Base-by-base conservation (phyloP, 2,113 vertebrate genomes). In the Gymnorhina tibicen region DNA sequence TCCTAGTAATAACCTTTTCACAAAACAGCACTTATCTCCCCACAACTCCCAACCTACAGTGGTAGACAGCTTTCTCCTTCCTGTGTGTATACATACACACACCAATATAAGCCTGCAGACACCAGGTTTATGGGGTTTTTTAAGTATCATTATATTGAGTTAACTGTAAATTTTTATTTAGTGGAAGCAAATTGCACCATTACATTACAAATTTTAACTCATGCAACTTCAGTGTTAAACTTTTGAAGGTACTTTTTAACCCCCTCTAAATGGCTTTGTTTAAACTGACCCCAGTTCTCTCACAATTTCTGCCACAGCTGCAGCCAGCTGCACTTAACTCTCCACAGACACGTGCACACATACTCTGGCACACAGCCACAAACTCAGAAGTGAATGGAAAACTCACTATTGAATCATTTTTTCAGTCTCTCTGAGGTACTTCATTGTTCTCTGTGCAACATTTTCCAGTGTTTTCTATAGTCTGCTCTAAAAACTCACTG, bases 391-490 rank as follows among this genome's bases (percentile, higher is more conserved):
- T 13, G 26, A 94, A 91, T 1, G 58, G 87, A 95, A 97, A 95
- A 92, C n/a, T 78, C 64, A 70, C 56, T 55, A 86, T 69, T 47
- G 60, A 88, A 92, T 63, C 7, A 47, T 85, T 95, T 88, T 95
- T 92, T 78, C 91, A 86, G 73, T 52, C 73, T 77, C 59, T 84
- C 81, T 63, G 56, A 88, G 69, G 73, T 89, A 73, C 37, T 74
- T 77, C 4, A 78, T 92, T 95, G 80, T 92, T 89, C 59, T 85
- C 47, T n/a, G n/a, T 46, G 39, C 49, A 63, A 44, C 15, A 76
- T 85, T 94, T 95, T 93, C 91, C 91, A 93, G 32, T 37, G 26
- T 68, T 85, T 94, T 92, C 70, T 66, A 70, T 1, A 91, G 59
- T 49, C 66, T 76, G 63, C 50, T 90, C 77, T 63, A 83, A 60